Evolutionary conservation across 2,797 vertebrate genomes (phyloP).

Genomic region (Acrossocheilus wenchowensis): DNA sequence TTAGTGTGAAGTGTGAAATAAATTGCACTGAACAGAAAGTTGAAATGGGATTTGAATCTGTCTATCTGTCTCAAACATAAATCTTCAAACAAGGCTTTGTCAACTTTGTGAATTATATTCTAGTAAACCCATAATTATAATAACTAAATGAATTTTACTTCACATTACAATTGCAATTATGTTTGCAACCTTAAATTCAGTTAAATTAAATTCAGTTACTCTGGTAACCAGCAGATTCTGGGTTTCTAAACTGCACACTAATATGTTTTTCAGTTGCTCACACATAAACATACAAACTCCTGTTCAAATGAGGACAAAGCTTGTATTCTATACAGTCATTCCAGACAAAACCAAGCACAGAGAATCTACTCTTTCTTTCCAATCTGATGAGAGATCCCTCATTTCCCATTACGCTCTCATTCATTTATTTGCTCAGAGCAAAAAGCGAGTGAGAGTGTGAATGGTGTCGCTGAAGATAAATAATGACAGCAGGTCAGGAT

Average conservation of each 20-base stretch:
- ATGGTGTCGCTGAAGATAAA: slow-evolving; percentile 67
- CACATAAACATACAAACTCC: background rate
- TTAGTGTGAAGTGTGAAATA: too few species aligned
- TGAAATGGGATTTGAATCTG: too few species aligned
- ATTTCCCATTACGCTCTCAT: background rate
- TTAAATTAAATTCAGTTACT: background rate
- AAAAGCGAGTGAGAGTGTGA: slow-evolving; percentile 55
- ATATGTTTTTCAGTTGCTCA: background rate
- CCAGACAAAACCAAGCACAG: background rate
- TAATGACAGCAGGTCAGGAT: slow-evolving; percentile 73
- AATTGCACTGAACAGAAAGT: too few species aligned
- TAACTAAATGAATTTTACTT: too few species aligned
- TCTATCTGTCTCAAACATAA: too few species aligned
- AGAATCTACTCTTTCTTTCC: background rate
- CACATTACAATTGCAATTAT: too few species aligned
- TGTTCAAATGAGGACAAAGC: background rate
- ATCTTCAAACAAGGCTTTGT: too few species aligned
- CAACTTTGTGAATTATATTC: too few species aligned
- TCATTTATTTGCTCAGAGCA: slow-evolving; percentile 62
- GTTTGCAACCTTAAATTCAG: too few species aligned
- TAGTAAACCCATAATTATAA: too few species aligned
- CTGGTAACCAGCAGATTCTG: background rate
- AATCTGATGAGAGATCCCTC: background rate
- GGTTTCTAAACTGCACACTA: background rate
- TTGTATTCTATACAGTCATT: background rate